Evolutionary conservation across 2,113 vertebrate species (phyloP).

Genomic region (Cottus gobio): DNA sequence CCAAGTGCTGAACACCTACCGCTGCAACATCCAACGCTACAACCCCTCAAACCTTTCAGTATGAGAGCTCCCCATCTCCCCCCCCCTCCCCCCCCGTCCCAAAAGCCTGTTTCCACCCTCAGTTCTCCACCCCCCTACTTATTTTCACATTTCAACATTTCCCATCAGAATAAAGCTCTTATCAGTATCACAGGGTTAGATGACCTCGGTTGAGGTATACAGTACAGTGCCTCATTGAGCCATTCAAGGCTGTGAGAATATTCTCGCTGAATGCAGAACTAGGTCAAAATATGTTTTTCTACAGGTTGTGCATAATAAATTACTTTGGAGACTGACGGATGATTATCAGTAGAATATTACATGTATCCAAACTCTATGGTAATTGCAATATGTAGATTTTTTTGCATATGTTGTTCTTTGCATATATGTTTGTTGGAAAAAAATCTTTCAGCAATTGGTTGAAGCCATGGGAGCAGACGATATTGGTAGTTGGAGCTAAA

Average conservation of each 20-base stretch:
- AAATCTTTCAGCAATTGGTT: background rate
- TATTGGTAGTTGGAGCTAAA: background rate
- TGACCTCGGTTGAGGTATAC: conserved; percentile 65
- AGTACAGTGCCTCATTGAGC: conserved; percentile 43
- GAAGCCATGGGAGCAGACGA: background rate
- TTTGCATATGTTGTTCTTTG: conserved; percentile 21
- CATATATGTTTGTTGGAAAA: background rate
- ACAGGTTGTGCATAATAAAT: conserved; percentile 28
- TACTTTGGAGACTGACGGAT: conserved; percentile 7
- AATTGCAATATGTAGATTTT: background rate
- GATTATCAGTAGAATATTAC: conserved; percentile 1
- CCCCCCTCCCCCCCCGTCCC: background rate
- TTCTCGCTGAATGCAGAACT: conserved; percentile 46
- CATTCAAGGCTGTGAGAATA: conserved; percentile 66
- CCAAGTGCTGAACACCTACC: conserved; percentile 24
- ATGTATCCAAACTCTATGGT: background rate
- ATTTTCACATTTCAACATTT: conserved; percentile 53
- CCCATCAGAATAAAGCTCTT: conserved; percentile 67
- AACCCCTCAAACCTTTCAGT: conserved; percentile 37
- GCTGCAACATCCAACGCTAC: conserved; percentile 10
- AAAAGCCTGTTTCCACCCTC: conserved; percentile 24
- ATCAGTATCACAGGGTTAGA: conserved; percentile 55
- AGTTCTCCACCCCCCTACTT: conserved; percentile 30
- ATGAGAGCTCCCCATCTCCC: conserved; percentile 40
- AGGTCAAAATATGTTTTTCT: conserved; percentile 32